Conservation (phyloP, 2,888 invertebrate genomes). For the Apotomis betuletana region DNA sequence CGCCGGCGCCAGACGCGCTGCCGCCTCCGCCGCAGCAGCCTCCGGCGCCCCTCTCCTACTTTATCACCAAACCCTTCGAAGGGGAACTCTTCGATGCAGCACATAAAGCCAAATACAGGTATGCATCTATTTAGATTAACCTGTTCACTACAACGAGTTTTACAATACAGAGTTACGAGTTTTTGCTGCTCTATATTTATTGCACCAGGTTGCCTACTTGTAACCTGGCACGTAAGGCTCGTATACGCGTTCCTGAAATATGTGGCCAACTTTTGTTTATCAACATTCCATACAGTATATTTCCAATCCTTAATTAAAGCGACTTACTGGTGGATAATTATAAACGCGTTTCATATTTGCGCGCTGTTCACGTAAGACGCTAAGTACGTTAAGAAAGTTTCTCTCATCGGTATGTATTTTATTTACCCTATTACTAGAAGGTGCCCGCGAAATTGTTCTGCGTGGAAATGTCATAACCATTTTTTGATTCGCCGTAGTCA, state of each 20-base stretch:
- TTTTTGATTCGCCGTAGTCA: too few relatives aligned
- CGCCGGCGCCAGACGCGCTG: conserved; percentile 70
- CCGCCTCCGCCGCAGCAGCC: conserved; percentile 68
- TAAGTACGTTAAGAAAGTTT: too few relatives aligned
- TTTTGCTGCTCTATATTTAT: neutral
- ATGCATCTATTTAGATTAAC: too few relatives aligned
- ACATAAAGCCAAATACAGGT: conserved; percentile 82
- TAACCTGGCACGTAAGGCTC: conserved; percentile 9
- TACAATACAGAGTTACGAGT: too few relatives aligned
- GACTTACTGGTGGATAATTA: neutral
- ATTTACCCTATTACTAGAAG: too few relatives aligned
- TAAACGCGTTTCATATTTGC: neutral
- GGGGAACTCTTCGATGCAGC: conserved; percentile 88
- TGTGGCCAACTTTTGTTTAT: conserved; percentile 16
- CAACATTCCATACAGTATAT: conserved; percentile 11
- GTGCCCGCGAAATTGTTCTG: too few relatives aligned
- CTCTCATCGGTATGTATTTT: too few relatives aligned
- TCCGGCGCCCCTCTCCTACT: conserved; percentile 70
- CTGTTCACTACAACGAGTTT: too few relatives aligned
- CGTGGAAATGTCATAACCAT: too few relatives aligned
- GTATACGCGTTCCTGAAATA: conserved; percentile 6
- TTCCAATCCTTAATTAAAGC: conserved; percentile 8
- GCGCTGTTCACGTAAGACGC: neutral
- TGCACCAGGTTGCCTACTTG: conserved; percentile 5
- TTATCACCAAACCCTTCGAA: conserved; percentile 89